Base-by-base conservation (phyloP, 2,113 vertebrate species). In the Accipiter virgatus region DNA sequence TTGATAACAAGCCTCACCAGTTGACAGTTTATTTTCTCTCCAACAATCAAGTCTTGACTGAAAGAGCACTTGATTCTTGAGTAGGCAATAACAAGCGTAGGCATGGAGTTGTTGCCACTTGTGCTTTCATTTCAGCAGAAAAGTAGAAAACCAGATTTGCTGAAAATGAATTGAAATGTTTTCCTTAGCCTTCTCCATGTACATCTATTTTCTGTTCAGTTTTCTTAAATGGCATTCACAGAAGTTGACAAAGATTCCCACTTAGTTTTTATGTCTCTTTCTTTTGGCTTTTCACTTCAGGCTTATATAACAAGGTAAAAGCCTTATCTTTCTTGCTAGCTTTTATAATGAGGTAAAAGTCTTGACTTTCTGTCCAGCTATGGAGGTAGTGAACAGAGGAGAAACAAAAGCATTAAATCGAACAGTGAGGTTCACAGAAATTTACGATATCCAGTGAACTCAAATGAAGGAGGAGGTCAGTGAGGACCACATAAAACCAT, bases 11-110 rank as follows among this genome's bases (percentile, higher is more conserved):
- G 84, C 71, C 81, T 94, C 71, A 91, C 94, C 4, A 74, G 91
- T 63, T 96, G 95, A 95, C 94, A 95, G 95, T 97, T 96, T 96
- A 95, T 97, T 97, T 95, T 96, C 93, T 95, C 94, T 90, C 93
- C 95, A 93, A 90, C 91, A 90, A 91, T 97, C 95, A 88, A 93
- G 74, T 40, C 93, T 95, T 96, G 93, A 95, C 93, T 97, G 95
- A 95, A 94, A 86, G 94, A 96, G 81, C 87, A 93, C 94, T 97
- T 71, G 87, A 93, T 97, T 95, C 90, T 95, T 90, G 95, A 97
- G 95, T 94, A 97, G 96, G 93, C 94, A 97, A 90, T 94, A 97
- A 96, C 94, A 97, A 93, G 93, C n/a, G 74, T 96, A 91, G 95
- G 93, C 91, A 91, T 96, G 71, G 94, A 96, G 93, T 95, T 97